Evolutionary conservation across 2,113 vertebrate genomes (phyloP).

Genomic region (Silurus glanis): DNA sequence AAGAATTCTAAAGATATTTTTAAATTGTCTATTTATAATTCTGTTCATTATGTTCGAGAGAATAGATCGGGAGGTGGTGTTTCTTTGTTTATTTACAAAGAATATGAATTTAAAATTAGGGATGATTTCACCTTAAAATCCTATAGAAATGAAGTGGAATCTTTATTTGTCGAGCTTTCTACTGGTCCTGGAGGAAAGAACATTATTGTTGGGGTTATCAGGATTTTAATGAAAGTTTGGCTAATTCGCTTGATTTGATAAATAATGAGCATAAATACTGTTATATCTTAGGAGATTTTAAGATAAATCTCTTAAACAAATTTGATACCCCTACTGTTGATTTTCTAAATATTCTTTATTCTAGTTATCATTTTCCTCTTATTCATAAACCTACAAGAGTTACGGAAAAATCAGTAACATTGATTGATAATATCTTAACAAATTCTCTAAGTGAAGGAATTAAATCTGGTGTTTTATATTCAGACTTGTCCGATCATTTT

Average conservation of each 20-base stretch:
- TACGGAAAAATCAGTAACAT: too few relatives aligned
- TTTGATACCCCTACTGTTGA: not conserved
- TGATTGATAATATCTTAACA: too few relatives aligned
- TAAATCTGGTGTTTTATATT: too few relatives aligned
- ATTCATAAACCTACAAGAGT: not conserved
- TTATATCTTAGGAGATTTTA: not conserved
- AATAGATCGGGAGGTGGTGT: constrained; percentile 17
- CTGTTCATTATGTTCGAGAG: constrained; percentile 1
- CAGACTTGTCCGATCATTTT: too few relatives aligned
- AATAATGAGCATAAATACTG: not conserved
- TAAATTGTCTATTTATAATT: constrained; percentile 11
- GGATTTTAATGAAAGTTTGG: not conserved
- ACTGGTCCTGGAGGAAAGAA: not conserved
- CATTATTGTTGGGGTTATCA: not conserved
- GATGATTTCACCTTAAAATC: constrained; percentile 3
- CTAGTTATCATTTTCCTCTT: not conserved
- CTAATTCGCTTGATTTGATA: not conserved
- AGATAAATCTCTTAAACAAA: not conserved
- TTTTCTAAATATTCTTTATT: not conserved
- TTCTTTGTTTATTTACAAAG: constrained; percentile 23
- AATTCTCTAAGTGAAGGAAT: too few relatives aligned
- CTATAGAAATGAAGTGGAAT: not conserved
- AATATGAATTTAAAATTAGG: constrained; percentile 20
- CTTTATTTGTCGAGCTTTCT: not conserved
- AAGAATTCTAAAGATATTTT: constrained; percentile 15